Evolutionary conservation across 2,888 invertebrate species (phyloP).

Genomic region (Idaea biselata): DNA sequence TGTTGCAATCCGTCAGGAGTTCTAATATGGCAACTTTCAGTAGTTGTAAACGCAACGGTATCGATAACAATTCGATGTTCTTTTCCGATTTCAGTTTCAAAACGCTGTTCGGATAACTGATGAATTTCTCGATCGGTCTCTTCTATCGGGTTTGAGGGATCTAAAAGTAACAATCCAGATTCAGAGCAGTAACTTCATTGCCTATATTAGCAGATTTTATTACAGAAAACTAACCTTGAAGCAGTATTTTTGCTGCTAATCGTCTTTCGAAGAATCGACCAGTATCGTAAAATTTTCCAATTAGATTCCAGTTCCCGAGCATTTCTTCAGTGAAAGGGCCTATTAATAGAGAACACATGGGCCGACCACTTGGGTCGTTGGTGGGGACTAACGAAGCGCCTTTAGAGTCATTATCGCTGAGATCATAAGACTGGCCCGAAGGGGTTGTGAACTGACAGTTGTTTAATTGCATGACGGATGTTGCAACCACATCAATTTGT

Average conservation of each 20-base stretch:
- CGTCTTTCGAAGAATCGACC: conserved; percentile 33
- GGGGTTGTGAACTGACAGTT: conserved; percentile 36
- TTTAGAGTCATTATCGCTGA: conserved; percentile 10
- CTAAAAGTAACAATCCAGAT: conserved; percentile 29
- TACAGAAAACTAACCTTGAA: conserved; percentile 39
- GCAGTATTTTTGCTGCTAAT: conserved; percentile 32
- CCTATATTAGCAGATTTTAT: background rate
- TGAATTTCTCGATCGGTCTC: conserved; percentile 32
- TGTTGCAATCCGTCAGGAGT: conserved; percentile 48
- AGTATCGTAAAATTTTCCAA: conserved; percentile 43
- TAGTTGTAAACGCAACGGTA: conserved; percentile 17
- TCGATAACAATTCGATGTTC: conserved; percentile 37
- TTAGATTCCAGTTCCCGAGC: conserved; percentile 43
- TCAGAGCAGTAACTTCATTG: background rate
- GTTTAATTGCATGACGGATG: conserved; percentile 30
- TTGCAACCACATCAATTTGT: conserved; percentile 24
- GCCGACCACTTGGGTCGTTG: background rate
- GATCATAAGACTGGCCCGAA: conserved; percentile 25
- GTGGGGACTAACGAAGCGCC: conserved; percentile 30
- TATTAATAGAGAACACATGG: conserved; percentile 21
- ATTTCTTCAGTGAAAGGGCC: conserved; percentile 35
- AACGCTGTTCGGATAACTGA: conserved; percentile 15
- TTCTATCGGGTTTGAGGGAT: conserved; percentile 40
- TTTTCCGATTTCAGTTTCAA: conserved; percentile 29
- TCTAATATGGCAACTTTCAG: conserved; percentile 50